Conservation (phyloP, 2,797 vertebrate species). For the Okamejei kenojei region DNA sequence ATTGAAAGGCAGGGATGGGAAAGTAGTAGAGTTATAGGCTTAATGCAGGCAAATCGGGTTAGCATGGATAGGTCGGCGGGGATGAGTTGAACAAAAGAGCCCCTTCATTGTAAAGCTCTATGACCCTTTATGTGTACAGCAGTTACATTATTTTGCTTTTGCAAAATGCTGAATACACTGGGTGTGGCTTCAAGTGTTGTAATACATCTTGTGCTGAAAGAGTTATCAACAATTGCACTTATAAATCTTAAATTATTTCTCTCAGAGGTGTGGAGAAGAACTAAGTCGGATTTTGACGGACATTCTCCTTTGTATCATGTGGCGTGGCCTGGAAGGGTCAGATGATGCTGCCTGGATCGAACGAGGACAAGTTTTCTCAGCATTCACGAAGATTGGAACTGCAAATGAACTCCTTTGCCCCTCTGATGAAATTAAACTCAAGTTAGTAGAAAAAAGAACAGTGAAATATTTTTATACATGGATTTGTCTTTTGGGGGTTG, state of each 20-base stretch:
- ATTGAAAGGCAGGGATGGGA: no score
- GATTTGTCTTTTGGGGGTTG: neutral
- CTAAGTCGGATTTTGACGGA: conserved; percentile 75
- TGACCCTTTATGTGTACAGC: no score
- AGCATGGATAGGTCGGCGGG: no score
- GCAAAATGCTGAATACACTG: neutral
- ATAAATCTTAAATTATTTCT: conserved; percentile 40
- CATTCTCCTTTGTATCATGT: conserved; percentile 79
- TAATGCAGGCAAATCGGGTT: no score
- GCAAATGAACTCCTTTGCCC: conserved; percentile 79
- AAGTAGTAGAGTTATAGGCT: no score
- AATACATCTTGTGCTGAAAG: neutral
- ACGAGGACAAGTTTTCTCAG: conserved; percentile 89
- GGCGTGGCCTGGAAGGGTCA: conserved; percentile 84
- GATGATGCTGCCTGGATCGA: conserved; percentile 84
- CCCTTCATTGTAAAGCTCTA: no score
- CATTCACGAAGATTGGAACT: conserved; percentile 78
- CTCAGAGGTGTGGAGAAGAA: conserved; percentile 78
- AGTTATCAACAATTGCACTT: neutral
- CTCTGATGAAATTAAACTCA: conserved; percentile 86
- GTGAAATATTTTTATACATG: neutral
- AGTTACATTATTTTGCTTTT: no score
- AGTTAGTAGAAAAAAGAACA: conserved; percentile 51
- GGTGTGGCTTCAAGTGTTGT: neutral
- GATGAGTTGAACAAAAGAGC: no score